Evolutionary conservation across 1,140 invertebrate species (phyloP).

Genomic region (Euura lappo): DNA sequence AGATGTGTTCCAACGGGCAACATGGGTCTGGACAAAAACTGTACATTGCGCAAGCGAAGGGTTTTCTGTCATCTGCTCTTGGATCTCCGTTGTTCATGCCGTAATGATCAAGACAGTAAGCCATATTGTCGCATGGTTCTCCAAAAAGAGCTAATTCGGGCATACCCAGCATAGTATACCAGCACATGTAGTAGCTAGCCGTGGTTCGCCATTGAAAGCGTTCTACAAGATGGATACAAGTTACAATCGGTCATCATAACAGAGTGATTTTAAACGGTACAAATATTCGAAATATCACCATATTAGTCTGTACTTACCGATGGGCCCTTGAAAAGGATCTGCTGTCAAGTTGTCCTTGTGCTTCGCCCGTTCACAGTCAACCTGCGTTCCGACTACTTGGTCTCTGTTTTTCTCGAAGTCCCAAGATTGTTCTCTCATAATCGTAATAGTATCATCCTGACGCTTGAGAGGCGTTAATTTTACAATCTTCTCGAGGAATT

Average conservation of each 20-base stretch:
- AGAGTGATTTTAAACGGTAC: too few relatives aligned
- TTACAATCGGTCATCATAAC: too few relatives aligned
- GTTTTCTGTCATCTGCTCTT: slow-evolving; percentile 61
- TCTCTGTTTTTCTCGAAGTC: slow-evolving; percentile 38
- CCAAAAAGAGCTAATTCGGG: slow-evolving; percentile 59
- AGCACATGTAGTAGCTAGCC: slow-evolving; percentile 72
- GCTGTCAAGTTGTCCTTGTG: slow-evolving; percentile 53
- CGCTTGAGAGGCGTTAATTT: slow-evolving; percentile 48
- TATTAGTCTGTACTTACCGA: slow-evolving; percentile 35
- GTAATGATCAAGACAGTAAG: slow-evolving; percentile 60
- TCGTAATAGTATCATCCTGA: slow-evolving; percentile 58
- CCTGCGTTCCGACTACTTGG: slow-evolving; percentile 53
- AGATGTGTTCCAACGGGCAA: slow-evolving; percentile 62
- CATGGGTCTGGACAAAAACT: slow-evolving; percentile 73
- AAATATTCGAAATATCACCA: too few relatives aligned
- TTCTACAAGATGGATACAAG: slow-evolving; percentile 38
- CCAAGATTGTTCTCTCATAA: slow-evolving; percentile 60
- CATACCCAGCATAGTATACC: slow-evolving; percentile 65
- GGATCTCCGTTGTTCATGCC: slow-evolving; percentile 56
- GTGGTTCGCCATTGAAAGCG: slow-evolving; percentile 67
- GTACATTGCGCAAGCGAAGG: slow-evolving; percentile 67
- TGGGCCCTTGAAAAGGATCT: slow-evolving; percentile 63
- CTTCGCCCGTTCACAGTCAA: slow-evolving; percentile 57
- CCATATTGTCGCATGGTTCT: slow-evolving; percentile 68
- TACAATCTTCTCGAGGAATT: slow-evolving; percentile 61